These are phyloP conservation scores for Camptogramma bilineatum DNA, from an alignment of 2,888 invertebrate species.

Conservation along the genomic window DNA sequence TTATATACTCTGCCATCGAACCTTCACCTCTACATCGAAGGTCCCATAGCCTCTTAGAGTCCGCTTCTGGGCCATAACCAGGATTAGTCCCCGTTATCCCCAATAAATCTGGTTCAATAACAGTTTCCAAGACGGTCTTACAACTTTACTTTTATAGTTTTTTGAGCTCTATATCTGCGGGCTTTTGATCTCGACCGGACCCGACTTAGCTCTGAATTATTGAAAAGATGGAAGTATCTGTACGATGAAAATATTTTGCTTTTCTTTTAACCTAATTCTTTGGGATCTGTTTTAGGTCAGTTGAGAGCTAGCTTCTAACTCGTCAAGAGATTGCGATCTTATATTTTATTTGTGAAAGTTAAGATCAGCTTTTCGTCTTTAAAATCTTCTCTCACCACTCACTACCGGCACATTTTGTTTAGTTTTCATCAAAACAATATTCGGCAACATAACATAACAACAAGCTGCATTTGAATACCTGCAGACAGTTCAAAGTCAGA, in stretches of 20 bases:
- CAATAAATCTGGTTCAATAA: slow-evolving; percentile 58
- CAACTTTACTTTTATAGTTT: slow-evolving; percentile 55
- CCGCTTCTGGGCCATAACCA: slow-evolving; percentile 42
- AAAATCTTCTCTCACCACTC: background rate
- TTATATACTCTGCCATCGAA: slow-evolving; percentile 45
- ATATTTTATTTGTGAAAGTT: slow-evolving; percentile 24
- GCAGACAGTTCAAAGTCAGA: slow-evolving; percentile 10
- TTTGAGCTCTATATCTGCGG: slow-evolving; percentile 48
- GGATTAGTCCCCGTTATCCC: slow-evolving; percentile 50
- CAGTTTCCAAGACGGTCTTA: slow-evolving; percentile 49
- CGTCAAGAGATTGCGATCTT: slow-evolving; percentile 20
- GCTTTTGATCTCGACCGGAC: slow-evolving; percentile 44
- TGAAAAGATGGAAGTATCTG: slow-evolving; percentile 41
- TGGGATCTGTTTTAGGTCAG: slow-evolving; percentile 12
- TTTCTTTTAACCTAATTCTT: slow-evolving; percentile 29
- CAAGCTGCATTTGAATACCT: background rate
- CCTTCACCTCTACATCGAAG: slow-evolving; percentile 42
- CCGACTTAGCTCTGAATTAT: slow-evolving; percentile 45
- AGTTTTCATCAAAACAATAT: background rate
- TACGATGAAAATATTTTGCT: slow-evolving; percentile 33
- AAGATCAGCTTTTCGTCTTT: background rate
- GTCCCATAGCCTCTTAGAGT: slow-evolving; percentile 42
- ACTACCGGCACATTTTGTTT: background rate
- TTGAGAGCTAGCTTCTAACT: slow-evolving; percentile 17
- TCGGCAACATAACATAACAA: background rate